Conservation (phyloP, 2,888 invertebrate species). For the Agrotis ipsilon region DNA sequence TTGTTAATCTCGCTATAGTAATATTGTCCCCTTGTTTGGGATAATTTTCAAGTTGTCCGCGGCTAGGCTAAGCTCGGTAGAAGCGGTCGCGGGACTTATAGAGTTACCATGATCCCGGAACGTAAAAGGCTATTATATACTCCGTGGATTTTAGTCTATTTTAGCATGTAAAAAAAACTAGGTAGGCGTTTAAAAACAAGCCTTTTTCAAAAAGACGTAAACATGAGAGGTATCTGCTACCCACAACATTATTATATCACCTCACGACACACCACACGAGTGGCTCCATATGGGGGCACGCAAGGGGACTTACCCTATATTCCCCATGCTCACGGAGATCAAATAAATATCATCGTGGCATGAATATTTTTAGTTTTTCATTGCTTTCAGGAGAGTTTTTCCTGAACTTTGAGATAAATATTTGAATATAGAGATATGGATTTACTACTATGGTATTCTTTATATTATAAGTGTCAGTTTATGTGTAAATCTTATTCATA, state of each 20-base stretch:
- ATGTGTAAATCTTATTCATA: slow-evolving; percentile 19
- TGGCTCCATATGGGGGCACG: background rate
- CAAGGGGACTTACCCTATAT: slow-evolving; percentile 10
- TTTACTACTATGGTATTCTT: background rate
- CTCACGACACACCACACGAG: slow-evolving; percentile 19
- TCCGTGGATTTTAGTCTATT: too few relatives aligned
- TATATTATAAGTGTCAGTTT: slow-evolving; percentile 1
- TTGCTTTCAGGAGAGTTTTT: slow-evolving; percentile 29
- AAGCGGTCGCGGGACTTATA: too few relatives aligned
- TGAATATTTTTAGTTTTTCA: slow-evolving; percentile 49
- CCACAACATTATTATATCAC: slow-evolving; percentile 6
- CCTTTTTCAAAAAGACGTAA: slow-evolving; percentile 5
- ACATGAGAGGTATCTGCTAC: slow-evolving; percentile 3
- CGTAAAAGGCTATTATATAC: too few relatives aligned
- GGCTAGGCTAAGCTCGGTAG: too few relatives aligned
- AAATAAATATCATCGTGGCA: slow-evolving; percentile 56
- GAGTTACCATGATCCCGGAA: too few relatives aligned
- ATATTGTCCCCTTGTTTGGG: too few relatives aligned
- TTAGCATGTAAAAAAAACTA: too few relatives aligned
- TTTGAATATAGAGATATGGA: background rate
- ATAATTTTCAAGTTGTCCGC: too few relatives aligned
- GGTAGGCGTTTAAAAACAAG: too few relatives aligned
- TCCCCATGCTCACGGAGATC: slow-evolving; percentile 45
- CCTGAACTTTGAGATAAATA: background rate
- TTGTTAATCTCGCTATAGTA: too few relatives aligned